These are phyloP conservation scores for Pomatostomus ruficeps DNA, from an alignment of 2,113 vertebrate species.

Conservation along the genomic window DNA sequence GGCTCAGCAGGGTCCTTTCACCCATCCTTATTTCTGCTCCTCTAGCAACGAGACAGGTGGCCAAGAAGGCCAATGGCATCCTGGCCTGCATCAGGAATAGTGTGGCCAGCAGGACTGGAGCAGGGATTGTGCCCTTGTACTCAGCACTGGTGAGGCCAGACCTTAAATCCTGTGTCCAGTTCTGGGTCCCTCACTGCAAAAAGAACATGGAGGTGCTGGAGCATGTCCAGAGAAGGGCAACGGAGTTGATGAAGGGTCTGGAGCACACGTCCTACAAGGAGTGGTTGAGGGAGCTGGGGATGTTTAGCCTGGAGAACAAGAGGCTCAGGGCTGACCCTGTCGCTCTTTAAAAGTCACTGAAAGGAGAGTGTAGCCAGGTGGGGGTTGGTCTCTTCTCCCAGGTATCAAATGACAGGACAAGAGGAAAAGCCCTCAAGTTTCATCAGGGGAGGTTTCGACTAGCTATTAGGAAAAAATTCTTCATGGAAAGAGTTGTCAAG, in stretches of 20 bases:
- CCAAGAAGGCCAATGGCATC: background rate
- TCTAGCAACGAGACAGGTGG: too few species aligned
- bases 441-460: background rate
- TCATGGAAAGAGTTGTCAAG: background rate
- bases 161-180: background rate
- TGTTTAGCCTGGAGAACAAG: background rate
- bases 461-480: background rate
- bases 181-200: background rate
- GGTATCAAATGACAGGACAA: background rate
- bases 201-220: background rate
- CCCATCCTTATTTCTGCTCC: background rate
- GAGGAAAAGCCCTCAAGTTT: background rate
- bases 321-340: background rate
- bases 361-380: background rate
- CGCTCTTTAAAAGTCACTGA: background rate
- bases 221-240: background rate
- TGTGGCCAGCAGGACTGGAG: background rate
- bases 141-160: accelerated
- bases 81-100: background rate
- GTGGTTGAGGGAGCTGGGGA: background rate
- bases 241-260: background rate
- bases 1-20: accelerated
- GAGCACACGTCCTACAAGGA: background rate
- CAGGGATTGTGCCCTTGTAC: background rate
- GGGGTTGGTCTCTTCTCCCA: accelerated